These are phyloP conservation scores for Pleuronectes platessa DNA, from an alignment of 2,113 vertebrate genomes.

Conservation along the genomic window DNA sequence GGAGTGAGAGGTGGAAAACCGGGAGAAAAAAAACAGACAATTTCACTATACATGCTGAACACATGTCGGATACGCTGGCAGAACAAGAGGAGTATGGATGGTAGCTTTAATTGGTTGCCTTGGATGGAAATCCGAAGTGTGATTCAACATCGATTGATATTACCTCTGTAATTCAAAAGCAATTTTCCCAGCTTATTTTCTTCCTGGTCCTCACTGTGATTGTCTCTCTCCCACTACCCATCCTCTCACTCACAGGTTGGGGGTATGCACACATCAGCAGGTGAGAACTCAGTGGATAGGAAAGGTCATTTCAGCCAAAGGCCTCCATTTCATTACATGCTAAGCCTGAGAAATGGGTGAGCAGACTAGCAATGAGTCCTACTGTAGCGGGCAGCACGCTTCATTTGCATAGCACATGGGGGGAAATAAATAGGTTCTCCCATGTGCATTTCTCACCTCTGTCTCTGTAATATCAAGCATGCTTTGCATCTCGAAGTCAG, in stretches of 20 bases:
- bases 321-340: conserved; percentile 75
- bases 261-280: conserved; percentile 53
- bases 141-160: conserved; percentile 76
- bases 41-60: conserved; percentile 59
- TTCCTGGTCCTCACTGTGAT: conserved; percentile 19
- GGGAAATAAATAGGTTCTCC: conserved; percentile 66
- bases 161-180: conserved; percentile 75
- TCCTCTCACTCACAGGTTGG: conserved; percentile 47
- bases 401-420: conserved; percentile 69
- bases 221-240: conserved; percentile 32
- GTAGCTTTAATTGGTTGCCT: conserved; percentile 69
- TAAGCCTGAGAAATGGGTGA: conserved; percentile 67
- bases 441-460: conserved; percentile 55
- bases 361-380: conserved; percentile 74
- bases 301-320: conserved; percentile 78
- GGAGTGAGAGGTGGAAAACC: background rate
- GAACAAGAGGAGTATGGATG: conserved; percentile 36
- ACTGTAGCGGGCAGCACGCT: conserved; percentile 54
- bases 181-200: conserved; percentile 61
- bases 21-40: conserved; percentile 19
- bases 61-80: conserved; percentile 51
- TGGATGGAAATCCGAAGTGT: conserved; percentile 70
- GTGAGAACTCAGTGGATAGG: conserved; percentile 61
- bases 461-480: conserved; percentile 60
- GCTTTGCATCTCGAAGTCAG: conserved; percentile 45